These are phyloP conservation scores for Leptopterna dolabrata DNA, from an alignment of 2,888 invertebrate genomes.

Conservation along the genomic window DNA sequence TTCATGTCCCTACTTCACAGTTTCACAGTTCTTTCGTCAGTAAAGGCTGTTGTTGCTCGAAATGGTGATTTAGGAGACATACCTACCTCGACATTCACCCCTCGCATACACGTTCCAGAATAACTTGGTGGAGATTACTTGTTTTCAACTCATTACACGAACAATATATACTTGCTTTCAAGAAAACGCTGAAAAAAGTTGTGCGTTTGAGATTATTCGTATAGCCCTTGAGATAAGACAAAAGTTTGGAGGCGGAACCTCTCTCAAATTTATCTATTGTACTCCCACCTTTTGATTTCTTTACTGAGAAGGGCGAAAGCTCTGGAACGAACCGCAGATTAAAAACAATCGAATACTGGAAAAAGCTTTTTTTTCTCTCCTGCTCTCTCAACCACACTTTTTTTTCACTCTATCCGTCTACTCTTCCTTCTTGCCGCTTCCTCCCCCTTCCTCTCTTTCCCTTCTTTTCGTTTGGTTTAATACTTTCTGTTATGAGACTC, in stretches of 20 bases:
- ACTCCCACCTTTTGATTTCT: conserved; percentile 14
- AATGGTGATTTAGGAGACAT: too few relatives aligned
- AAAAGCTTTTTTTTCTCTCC: conserved; percentile 20
- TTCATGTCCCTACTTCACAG: too few relatives aligned
- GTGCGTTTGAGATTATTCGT: neutral
- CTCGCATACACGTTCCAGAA: too few relatives aligned
- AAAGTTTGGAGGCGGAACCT: neutral
- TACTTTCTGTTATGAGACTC: conserved; percentile 62
- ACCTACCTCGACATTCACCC: too few relatives aligned
- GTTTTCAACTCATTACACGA: too few relatives aligned
- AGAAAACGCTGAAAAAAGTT: too few relatives aligned
- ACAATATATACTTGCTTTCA: too few relatives aligned
- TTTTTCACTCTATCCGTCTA: conserved; percentile 39
- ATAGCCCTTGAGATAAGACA: neutral
- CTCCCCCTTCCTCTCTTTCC: neutral
- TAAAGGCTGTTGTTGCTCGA: too few relatives aligned
- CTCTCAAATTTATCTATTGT: conserved; percentile 15
- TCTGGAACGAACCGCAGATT: conserved; percentile 57
- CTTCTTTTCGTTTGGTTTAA: conserved; percentile 58
- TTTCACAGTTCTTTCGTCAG: too few relatives aligned
- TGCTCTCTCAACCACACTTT: conserved; percentile 1
- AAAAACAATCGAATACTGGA: conserved; percentile 61
- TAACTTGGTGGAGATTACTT: too few relatives aligned
- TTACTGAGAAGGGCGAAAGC: neutral
- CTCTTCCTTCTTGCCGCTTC: conserved; percentile 6